Conservation (phyloP, 2,113 vertebrate species). For the Bubalus kerabau region DNA sequence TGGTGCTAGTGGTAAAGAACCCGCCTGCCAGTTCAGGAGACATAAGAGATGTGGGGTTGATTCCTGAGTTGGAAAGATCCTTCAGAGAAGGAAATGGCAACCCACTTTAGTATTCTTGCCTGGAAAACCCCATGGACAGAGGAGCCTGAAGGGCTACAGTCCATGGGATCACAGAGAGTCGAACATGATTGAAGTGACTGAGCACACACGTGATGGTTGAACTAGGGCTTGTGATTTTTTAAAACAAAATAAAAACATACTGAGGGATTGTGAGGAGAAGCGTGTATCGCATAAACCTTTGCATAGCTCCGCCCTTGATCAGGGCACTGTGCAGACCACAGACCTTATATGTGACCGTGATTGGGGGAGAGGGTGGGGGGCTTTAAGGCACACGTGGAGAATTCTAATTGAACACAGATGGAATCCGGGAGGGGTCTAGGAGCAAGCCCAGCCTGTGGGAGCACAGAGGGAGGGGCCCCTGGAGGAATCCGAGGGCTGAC, state of each 20-base stretch:
- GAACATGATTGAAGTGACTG: neutral
- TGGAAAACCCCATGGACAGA: neutral
- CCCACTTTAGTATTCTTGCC: neutral
- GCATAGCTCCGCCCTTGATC: accelerated
- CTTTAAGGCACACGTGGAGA: accelerated
- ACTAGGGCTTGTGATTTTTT: neutral
- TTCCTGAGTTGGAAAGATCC: neutral
- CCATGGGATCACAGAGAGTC: neutral
- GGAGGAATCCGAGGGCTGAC: no score
- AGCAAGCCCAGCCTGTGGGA: neutral
- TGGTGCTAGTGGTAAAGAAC: neutral
- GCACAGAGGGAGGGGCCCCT: neutral
- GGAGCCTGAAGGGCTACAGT: neutral
- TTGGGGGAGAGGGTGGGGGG: neutral
- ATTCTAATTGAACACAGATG: neutral
- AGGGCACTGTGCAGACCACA: neutral
- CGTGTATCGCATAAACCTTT: accelerated
- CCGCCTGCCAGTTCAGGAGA: neutral
- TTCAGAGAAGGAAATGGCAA: neutral
- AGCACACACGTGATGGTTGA: neutral
- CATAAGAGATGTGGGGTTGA: neutral
- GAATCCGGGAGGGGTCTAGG: accelerated
- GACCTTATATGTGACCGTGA: neutral
- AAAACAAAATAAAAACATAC: accelerated
- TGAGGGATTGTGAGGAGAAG: neutral